Conservation (phyloP, 1,140 invertebrate species). For the Lepidostoma basale region DNA sequence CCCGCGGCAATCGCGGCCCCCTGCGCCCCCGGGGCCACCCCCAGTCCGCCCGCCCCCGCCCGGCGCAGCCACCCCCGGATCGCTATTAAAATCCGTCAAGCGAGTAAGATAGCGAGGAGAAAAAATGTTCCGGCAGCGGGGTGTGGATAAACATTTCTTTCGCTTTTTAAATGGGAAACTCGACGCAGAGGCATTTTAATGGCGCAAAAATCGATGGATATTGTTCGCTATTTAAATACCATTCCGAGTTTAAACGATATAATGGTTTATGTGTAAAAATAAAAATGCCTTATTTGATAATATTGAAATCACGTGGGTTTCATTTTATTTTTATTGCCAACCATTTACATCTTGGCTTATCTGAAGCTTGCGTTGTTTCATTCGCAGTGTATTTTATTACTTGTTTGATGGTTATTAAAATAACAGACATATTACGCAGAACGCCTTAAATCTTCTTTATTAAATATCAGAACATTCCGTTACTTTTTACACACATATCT, state of each 20-base stretch:
- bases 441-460: too few species aligned
- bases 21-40: conserved; percentile 52
- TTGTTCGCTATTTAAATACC: conserved; percentile 25
- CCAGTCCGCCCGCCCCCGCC: not conserved
- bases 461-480: too few species aligned
- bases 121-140: conserved; percentile 34
- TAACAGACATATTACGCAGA: too few species aligned
- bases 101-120: conserved; percentile 44
- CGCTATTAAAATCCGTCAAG: conserved; percentile 47
- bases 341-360: too few species aligned
- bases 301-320: too few species aligned
- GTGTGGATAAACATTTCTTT: conserved; percentile 44
- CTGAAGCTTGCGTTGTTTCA: too few species aligned
- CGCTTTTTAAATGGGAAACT: conserved; percentile 42
- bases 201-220: conserved; percentile 42
- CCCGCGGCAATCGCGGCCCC: conserved; percentile 63
- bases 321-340: too few species aligned
- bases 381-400: too few species aligned
- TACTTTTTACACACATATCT: too few species aligned
- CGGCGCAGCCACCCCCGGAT: conserved; percentile 48
- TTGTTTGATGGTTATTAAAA: too few species aligned
- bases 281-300: too few species aligned
- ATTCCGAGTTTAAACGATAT: not conserved
- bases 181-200: conserved; percentile 41
- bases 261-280: too few species aligned